Conservation (phyloP, 2,113 vertebrate genomes). For the Halichoerus grypus region DNA sequence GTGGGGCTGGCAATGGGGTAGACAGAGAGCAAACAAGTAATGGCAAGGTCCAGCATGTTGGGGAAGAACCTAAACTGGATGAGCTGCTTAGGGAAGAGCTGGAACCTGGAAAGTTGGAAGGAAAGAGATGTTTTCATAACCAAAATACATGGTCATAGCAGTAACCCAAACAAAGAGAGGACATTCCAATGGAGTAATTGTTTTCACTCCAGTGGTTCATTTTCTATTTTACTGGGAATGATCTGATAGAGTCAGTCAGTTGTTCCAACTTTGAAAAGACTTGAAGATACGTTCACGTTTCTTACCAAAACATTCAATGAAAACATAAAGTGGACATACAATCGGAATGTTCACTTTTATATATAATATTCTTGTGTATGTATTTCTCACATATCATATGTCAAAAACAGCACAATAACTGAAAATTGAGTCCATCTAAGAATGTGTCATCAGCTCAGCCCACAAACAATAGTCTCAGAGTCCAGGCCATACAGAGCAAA, state of each 20-base stretch:
- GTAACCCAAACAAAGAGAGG: slow-evolving; percentile 39
- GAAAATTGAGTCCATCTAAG: neutral
- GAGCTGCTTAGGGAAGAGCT: neutral
- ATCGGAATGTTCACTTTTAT: neutral
- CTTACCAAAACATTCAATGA: slow-evolving; percentile 9
- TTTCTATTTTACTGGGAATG: neutral
- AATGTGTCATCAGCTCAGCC: neutral
- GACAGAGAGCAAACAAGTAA: neutral
- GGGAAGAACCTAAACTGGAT: neutral
- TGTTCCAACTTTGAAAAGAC: neutral
- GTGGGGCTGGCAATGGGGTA: neutral
- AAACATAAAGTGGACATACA: neutral
- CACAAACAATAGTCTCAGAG: neutral
- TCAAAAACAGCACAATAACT: neutral
- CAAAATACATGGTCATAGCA: neutral
- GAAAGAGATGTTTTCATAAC: neutral
- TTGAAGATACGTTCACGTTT: neutral
- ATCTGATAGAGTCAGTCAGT: neutral
- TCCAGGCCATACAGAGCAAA: neutral
- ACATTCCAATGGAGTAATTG: slow-evolving; percentile 5
- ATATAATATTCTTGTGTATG: neutral
- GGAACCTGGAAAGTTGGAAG: neutral
- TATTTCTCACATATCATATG: neutral
- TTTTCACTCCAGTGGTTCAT: slow-evolving; percentile 26
- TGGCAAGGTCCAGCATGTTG: neutral